A percentile compares a stretch with the other conserved stretches of the same genome.
phyloP scores from a whole-genome alignment of 2,113 vertebrate genomes.

The Nipponia nippon region DNA sequence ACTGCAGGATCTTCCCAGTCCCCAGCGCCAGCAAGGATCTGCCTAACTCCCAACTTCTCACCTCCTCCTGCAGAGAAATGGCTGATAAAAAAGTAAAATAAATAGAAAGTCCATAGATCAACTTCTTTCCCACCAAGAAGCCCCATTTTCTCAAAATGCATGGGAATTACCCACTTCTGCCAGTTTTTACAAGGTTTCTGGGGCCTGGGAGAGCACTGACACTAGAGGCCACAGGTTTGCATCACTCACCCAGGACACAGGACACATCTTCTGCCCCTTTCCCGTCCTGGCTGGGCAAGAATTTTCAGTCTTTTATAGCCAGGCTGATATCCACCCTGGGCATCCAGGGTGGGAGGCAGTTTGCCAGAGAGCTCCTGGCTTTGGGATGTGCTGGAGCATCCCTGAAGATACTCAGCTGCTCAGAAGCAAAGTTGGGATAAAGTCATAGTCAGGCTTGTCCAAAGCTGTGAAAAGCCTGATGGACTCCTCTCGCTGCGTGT shows the following conservation, averaged over 20 bases:
- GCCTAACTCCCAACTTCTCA: background rate
- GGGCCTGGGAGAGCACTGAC: background rate
- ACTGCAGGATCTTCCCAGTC: background rate
- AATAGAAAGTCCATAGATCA: background rate
- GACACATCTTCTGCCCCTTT: background rate
- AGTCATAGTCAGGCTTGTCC: background rate
- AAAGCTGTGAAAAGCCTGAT: background rate
- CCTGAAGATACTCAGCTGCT: background rate
- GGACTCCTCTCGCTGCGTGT: background rate
- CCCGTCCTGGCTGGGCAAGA: background rate
- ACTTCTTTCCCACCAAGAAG: background rate
- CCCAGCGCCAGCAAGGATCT: background rate
- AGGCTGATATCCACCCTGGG: background rate
- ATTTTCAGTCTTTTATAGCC: background rate
- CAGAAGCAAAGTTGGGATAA: background rate
- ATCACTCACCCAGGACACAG: background rate
- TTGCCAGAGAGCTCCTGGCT: background rate
- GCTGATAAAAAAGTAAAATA: background rate
- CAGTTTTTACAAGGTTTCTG: background rate
- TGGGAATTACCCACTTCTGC: background rate
- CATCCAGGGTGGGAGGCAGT: background rate
- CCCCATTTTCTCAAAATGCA: background rate
- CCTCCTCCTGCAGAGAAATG: background rate
- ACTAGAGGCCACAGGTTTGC: background rate
- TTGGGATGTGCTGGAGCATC: accelerated